phyloP scores from a whole-genome alignment of 2,888 invertebrate species.

The Smittia aterrima region DNA sequence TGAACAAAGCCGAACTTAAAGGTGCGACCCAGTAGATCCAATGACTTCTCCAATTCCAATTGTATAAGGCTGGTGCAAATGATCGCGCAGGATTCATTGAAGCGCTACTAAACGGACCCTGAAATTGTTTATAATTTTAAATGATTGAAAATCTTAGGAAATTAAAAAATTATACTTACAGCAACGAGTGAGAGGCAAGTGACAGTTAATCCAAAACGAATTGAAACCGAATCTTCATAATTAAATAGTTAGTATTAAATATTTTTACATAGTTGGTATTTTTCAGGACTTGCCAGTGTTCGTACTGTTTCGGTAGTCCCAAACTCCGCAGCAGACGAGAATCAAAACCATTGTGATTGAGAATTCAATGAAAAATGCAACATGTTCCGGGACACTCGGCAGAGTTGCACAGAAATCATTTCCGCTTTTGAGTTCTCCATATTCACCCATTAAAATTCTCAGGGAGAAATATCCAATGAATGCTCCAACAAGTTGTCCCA shows the following conservation, averaged over 20 bases:
- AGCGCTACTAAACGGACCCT: constrained; percentile 71
- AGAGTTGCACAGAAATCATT: constrained; percentile 4
- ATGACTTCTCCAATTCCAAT: constrained; percentile 63
- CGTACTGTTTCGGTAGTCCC: constrained; percentile 67
- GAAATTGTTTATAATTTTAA: too few relatives aligned
- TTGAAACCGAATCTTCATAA: constrained; percentile 59
- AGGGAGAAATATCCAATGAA: constrained; percentile 68
- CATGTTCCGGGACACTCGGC: constrained; percentile 45
- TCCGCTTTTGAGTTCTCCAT: background rate
- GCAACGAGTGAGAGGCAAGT: constrained; percentile 2
- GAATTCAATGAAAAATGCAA: constrained; percentile 64
- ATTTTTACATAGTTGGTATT: too few relatives aligned
- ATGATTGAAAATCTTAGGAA: too few relatives aligned
- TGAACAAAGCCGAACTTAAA: constrained; percentile 48
- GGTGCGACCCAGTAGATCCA: constrained; percentile 76
- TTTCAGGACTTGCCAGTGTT: constrained; percentile 58
- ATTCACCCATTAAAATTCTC: constrained; percentile 53
- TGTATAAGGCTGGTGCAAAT: constrained; percentile 70
- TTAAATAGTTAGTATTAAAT: too few relatives aligned
- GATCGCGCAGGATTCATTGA: constrained; percentile 72
- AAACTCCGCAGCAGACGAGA: constrained; percentile 66
- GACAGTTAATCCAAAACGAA: constrained; percentile 29
- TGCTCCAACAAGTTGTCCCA: constrained; percentile 67
- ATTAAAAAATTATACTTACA: background rate
- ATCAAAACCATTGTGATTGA: constrained; percentile 59